Percentiles rank a stretch among this genome's conserved stretches.
Evolutionary conservation across 2,797 vertebrate species (phyloP).

Genomic region (Pseudochirops corinnae): DNA sequence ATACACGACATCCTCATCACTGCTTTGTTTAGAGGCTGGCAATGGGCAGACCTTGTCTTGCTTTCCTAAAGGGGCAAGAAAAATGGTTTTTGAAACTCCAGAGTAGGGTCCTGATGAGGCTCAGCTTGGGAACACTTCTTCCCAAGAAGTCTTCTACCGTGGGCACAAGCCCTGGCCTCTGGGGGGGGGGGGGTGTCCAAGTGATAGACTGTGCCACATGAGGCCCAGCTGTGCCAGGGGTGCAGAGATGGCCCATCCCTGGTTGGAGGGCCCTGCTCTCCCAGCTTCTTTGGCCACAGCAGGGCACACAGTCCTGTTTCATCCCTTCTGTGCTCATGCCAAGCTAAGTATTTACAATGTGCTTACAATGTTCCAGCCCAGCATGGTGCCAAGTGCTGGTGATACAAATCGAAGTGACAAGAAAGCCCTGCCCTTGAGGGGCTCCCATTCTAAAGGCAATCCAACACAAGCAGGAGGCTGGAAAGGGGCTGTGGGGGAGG

Average conservation of each 20-base stretch:
- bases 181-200: not conserved
- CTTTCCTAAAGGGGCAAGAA: not conserved
- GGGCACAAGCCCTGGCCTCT: not conserved
- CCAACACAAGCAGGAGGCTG: not conserved
- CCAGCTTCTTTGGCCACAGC: not conserved
- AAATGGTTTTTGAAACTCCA: not conserved
- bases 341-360: not conserved
- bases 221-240: not conserved
- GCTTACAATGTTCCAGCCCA: not conserved
- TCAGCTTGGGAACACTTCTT: not conserved
- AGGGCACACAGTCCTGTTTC: not conserved
- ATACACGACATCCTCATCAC: not conserved
- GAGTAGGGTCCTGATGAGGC: not conserved
- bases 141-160: not conserved
- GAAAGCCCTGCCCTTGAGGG: not conserved
- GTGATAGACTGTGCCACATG: not conserved
- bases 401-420: not conserved
- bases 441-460: no score
- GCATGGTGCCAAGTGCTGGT: not conserved
- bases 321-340: not conserved
- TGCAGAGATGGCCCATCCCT: not conserved
- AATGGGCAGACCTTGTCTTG: not conserved
- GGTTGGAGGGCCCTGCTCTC: not conserved
- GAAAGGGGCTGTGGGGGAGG: not conserved
- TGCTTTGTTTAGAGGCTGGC: not conserved